Evolutionary conservation across 2,888 invertebrate species (phyloP).

Genomic region (Papilio demoleus): DNA sequence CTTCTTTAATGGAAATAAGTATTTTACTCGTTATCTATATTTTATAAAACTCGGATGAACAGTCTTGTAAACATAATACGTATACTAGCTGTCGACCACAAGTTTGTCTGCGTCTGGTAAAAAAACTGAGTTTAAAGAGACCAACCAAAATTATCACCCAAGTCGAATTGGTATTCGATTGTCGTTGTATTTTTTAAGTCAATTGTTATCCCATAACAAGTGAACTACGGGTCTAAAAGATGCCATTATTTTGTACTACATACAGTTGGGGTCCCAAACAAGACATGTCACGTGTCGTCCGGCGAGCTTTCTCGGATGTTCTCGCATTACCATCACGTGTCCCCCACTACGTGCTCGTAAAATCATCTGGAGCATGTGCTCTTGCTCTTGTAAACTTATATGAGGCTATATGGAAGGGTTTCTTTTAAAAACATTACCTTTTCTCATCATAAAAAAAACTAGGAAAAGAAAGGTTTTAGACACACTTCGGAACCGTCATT

Average conservation of each 20-base stretch:
- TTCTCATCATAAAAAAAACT: background rate
- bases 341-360: conserved; percentile 19
- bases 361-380: conserved; percentile 15
- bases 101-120: background rate
- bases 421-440: background rate
- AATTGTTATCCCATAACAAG: too few species aligned
- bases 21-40: background rate
- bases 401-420: conserved; percentile 5
- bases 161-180: too few species aligned
- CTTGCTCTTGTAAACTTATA: background rate
- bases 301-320: conserved; percentile 16
- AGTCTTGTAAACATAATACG: background rate
- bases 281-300: conserved; percentile 9
- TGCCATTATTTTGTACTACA: too few species aligned
- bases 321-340: conserved; percentile 26
- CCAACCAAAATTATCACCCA: background rate
- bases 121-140: background rate
- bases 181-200: too few species aligned
- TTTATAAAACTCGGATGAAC: background rate
- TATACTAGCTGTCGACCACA: background rate
- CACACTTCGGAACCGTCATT: background rate
- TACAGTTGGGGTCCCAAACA: background rate
- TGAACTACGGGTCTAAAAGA: too few species aligned
- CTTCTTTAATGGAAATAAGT: background rate
- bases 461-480: background rate